Percentiles rank a stretch among this genome's conserved stretches.
phyloP scores from a whole-genome alignment of 2,888 invertebrate genomes.

The Leptodirus hochenwartii region DNA sequence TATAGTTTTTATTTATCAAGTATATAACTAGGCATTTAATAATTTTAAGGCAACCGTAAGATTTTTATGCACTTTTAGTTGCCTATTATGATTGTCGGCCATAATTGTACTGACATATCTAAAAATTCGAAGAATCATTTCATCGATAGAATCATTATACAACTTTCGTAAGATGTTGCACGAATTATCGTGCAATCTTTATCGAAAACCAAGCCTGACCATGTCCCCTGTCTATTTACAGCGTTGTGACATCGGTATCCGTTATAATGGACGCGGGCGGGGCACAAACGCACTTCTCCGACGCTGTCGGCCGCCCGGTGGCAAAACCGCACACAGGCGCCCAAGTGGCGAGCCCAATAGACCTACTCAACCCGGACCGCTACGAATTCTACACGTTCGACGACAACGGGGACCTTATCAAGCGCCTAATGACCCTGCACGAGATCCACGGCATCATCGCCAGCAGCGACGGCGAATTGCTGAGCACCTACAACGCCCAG shows the following conservation, averaged over 20 bases:
- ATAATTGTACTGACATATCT: too few species aligned
- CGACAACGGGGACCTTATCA: slow-evolving; percentile 64
- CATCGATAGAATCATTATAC: not conserved
- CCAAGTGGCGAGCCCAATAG: slow-evolving; percentile 61
- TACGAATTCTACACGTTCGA: slow-evolving; percentile 80
- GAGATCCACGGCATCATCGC: slow-evolving; percentile 76
- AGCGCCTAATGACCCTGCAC: slow-evolving; percentile 65
- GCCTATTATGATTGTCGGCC: too few species aligned
- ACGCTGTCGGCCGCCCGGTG: slow-evolving; percentile 47
- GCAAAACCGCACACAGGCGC: slow-evolving; percentile 42
- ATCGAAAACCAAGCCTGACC: too few species aligned
- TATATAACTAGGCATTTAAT: too few species aligned
- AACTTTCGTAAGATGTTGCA: too few species aligned
- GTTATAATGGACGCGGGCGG: slow-evolving; percentile 37
- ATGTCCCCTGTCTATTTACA: too few species aligned
- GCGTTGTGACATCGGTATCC: slow-evolving; percentile 46
- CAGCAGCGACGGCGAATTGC: slow-evolving; percentile 53
- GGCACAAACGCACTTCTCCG: slow-evolving; percentile 41
- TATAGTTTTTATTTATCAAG: too few species aligned
- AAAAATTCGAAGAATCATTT: too few species aligned
- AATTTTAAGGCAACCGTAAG: too few species aligned
- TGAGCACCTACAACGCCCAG: slow-evolving; percentile 30
- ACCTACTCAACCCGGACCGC: slow-evolving; percentile 60
- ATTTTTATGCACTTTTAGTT: too few species aligned
- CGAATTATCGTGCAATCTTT: slow-evolving; percentile 3